Conservation (phyloP, 2,888 invertebrate species). For the Spodoptera picta region DNA sequence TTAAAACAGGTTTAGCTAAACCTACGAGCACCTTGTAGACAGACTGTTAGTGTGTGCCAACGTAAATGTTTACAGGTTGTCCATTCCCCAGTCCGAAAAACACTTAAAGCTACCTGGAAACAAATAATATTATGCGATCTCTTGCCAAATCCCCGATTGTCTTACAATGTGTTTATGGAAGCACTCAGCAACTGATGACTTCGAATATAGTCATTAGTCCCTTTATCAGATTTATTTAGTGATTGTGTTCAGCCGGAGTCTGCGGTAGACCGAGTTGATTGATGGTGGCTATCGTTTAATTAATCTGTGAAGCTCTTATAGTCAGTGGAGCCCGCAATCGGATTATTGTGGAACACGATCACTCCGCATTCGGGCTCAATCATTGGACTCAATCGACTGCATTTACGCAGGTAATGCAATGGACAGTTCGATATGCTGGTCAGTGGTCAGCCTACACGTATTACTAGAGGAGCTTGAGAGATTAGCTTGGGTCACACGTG, state of each 20-base stretch:
- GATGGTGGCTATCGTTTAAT: slow-evolving; percentile 35
- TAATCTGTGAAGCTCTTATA: slow-evolving; percentile 37
- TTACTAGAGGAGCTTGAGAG: too few species aligned
- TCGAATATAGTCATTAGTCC: background rate
- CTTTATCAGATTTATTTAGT: background rate
- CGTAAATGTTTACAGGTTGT: slow-evolving; percentile 20
- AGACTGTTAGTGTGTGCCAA: slow-evolving; percentile 4
- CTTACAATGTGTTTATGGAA: slow-evolving; percentile 23
- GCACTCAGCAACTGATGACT: slow-evolving; percentile 6
- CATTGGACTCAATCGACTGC: slow-evolving; percentile 1
- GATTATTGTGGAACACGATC: slow-evolving; percentile 14
- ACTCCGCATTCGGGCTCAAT: slow-evolving; percentile 26
- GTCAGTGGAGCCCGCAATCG: slow-evolving; percentile 12
- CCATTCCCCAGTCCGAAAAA: slow-evolving; percentile 20
- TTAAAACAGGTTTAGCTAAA: background rate
- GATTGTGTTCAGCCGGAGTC: background rate
- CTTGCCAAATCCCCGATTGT: slow-evolving; percentile 6
- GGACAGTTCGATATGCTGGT: too few species aligned
- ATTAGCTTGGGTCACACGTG: too few species aligned
- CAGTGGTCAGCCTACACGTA: too few species aligned
- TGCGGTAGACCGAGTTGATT: slow-evolving; percentile 14
- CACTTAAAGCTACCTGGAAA: slow-evolving; percentile 27
- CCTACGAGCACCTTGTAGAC: background rate
- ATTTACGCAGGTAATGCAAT: slow-evolving; percentile 3
- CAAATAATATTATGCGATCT: slow-evolving; percentile 24